These are phyloP conservation scores for Xanthia togata DNA, from an alignment of 2,888 invertebrate species.

Conservation along the genomic window DNA sequence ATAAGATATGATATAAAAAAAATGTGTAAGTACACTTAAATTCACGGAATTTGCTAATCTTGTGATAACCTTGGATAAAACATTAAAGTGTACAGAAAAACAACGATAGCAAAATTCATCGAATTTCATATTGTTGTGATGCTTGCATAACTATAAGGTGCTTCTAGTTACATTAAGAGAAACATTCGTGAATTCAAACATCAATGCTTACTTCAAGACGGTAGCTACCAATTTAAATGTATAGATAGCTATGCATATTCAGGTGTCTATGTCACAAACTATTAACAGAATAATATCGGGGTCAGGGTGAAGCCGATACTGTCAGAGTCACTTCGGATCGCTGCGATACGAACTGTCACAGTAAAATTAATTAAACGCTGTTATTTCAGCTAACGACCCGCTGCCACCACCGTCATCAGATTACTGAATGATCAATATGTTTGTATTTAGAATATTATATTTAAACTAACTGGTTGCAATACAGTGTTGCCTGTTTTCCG, in stretches of 20 bases:
- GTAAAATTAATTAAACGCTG: conserved; percentile 45
- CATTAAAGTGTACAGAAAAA: too few relatives aligned
- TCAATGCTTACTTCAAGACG: background rate
- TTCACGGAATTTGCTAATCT: too few relatives aligned
- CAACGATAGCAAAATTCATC: too few relatives aligned
- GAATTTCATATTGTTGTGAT: too few relatives aligned
- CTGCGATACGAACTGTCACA: conserved; percentile 13
- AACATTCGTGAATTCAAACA: background rate
- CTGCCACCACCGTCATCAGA: background rate
- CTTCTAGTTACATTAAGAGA: background rate
- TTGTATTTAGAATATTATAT: conserved; percentile 5
- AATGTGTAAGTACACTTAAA: too few relatives aligned
- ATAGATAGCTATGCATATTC: background rate
- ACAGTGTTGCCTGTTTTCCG: background rate
- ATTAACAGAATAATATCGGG: conserved; percentile 9
- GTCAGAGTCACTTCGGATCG: conserved; percentile 14
- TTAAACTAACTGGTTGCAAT: background rate
- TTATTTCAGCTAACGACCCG: conserved; percentile 17
- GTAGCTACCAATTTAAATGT: background rate
- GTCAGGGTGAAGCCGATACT: conserved; percentile 38
- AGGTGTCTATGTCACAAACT: conserved; percentile 12
- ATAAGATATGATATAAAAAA: background rate
- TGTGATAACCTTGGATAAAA: too few relatives aligned
- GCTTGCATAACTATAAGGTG: too few relatives aligned
- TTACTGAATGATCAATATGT: background rate